Conservation (phyloP, 2,888 invertebrate species). For the Drosophila seclusa region DNA sequence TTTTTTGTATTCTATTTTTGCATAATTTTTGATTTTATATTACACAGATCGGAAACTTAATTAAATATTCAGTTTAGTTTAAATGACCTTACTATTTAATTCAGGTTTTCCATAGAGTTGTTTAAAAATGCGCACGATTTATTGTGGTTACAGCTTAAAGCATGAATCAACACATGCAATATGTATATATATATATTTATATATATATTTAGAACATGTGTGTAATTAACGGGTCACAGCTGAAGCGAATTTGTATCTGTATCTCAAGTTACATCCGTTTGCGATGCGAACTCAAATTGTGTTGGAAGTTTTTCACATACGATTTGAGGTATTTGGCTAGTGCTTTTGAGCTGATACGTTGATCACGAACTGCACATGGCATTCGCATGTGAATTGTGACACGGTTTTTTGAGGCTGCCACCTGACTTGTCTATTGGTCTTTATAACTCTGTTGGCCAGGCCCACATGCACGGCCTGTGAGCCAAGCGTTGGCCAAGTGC, state of each 20-base stretch:
- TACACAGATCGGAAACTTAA: neutral
- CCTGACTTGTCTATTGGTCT: conserved; percentile 36
- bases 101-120: neutral
- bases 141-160: conserved; percentile 1
- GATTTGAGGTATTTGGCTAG: conserved; percentile 39
- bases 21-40: neutral
- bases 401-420: conserved; percentile 53
- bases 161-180: conserved; percentile 2
- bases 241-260: conserved; percentile 34
- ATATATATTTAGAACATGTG: neutral
- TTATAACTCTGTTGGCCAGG: conserved; percentile 16
- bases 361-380: conserved; percentile 55
- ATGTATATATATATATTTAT: conserved; percentile 5
- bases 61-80: neutral
- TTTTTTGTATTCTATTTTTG: neutral
- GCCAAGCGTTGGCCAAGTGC: conserved; percentile 17
- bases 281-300: conserved; percentile 24
- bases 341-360: conserved; percentile 44
- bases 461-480: conserved; percentile 13
- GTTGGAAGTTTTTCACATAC: conserved; percentile 35
- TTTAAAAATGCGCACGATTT: neutral
- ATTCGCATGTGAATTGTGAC: conserved; percentile 62
- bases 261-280: conserved; percentile 21
- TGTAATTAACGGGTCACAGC: conserved; percentile 20
- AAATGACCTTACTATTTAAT: neutral